Conservation (phyloP, 2,113 vertebrate species). For the Chionis minor region DNA sequence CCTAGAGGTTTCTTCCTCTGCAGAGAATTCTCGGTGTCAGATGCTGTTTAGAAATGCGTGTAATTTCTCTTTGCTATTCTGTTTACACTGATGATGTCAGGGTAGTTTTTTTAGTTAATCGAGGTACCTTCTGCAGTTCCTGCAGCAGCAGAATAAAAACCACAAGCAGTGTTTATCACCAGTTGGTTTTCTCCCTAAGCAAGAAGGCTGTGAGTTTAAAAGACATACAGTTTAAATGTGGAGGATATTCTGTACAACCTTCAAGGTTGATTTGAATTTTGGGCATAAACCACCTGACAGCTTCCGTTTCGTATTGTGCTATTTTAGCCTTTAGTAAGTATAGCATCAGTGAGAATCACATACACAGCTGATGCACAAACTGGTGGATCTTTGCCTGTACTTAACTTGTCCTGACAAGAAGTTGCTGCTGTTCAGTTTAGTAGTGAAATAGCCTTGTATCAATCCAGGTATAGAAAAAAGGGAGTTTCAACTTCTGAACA, state of each 20-base stretch:
- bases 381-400: not conserved
- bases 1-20: not conserved
- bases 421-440: not conserved
- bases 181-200: not conserved
- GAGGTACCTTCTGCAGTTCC: not conserved
- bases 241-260: not conserved
- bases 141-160: not conserved
- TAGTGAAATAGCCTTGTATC: not conserved
- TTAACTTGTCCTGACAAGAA: conserved; percentile 51
- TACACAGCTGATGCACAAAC: not conserved
- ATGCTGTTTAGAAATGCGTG: not conserved
- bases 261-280: conserved; percentile 40
- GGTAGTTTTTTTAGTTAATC: not conserved
- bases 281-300: not conserved
- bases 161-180: not conserved
- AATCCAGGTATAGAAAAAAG: not conserved
- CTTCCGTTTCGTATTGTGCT: not conserved
- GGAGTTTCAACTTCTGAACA: not conserved
- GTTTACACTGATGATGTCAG: not conserved
- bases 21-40: not conserved
- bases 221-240: not conserved
- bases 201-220: conserved; percentile 9
- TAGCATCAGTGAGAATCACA: not conserved
- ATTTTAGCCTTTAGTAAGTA: conserved; percentile 17
- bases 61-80: not conserved